Base-by-base conservation (phyloP, 1,140 invertebrate genomes). In the Manduca sexta region DNA sequence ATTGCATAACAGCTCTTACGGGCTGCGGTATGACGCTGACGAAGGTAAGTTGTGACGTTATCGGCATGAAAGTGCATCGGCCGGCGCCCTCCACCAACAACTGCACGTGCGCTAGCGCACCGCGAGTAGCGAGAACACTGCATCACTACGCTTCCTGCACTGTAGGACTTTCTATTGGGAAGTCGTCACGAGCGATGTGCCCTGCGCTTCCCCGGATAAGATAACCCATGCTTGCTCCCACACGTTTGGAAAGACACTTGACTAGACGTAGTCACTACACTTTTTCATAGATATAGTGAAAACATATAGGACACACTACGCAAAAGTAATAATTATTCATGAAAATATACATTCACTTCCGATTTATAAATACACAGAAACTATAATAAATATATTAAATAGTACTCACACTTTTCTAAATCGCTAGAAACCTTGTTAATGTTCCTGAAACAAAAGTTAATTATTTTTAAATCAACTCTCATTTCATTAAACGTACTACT, bases 1-100 rank as follows among this genome's bases (percentile, higher is more conserved):
- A 70, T 85, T 85, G 74, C 78, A 64, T 82, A 85, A 85, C 66
- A 66, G 69, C 74, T 81, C 74, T 83, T 83, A 82, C 80, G 67
- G 74, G 70, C 65, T 65, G 68, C 74, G 72, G 66, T 67, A 71
- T 83, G 78, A 81, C 81, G 75, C 77, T 81, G 81, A 73, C 81
- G 81, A 82, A 84, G 78, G 81, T 71, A 74, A 64, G 51, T 47
- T 48, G 72, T 84, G 81, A 84, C 81, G 81, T 84, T 79, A 82
- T 53, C 66, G 63, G 45, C 63, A 79, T 63, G 74, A 83, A 76
- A 83, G 82, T 83, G 82, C 82, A 83, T 85, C 82, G 79, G 60
- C 74, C 77, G 65, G 45, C 64, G 60, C 71, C 74, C 70, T n/a
- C n/a, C 8, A 52, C 56, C 57, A 49, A 59, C 63, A 54, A 57